Base-by-base conservation (phyloP, 2,113 vertebrate genomes). In the Blennius ocellaris region DNA sequence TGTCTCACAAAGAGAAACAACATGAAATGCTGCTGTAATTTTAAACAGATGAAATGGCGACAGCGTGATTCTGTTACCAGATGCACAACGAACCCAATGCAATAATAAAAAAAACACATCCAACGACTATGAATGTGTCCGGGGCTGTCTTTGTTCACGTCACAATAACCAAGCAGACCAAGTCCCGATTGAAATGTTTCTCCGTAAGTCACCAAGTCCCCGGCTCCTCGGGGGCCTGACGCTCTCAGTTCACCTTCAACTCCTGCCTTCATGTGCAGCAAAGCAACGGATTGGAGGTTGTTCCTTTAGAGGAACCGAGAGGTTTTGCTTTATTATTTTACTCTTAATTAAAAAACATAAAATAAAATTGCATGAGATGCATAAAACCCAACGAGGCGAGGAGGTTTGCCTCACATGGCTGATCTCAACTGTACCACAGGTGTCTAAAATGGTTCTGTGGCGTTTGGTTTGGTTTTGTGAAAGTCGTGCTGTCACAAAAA, bases 341-440 rank as follows among this genome's bases (percentile, higher is more conserved):
- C 72, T 80, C 68, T 64, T n/a, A n/a, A n/a, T n/a, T n/a, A n/a
- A n/a, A n/a, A n/a, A n/a, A n/a, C n/a, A n/a, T n/a, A n/a, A n/a
- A 76, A 16, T 66, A 8, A 12, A 56, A 65, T 78, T 65, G 39
- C 15, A 59, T 77, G 64, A 65, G 58, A 40, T 30, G 37, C 9
- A 9, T 30, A 30, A 30, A 30, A 30, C 21, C 21, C 21, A 30
- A 30, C 21, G 21, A 2, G 21, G 21, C 21, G 21, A 30, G 21
- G 2, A 30, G 21, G 21, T 30, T 30, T 30, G 21, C 21, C 21
- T 30, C 21, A 30, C 21, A 30, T 30, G 2, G 4, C 21, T 2
- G 21, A 30, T 30, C 21, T 30, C 21, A 2, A 4, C 21, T 30
- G 21, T 30, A 30, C 21, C 21, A 4, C 21, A 30, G 21, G 21